These are phyloP conservation scores for Spea multiplicata DNA, from an alignment of 2,113 vertebrate genomes.

Conservation along the genomic window DNA sequence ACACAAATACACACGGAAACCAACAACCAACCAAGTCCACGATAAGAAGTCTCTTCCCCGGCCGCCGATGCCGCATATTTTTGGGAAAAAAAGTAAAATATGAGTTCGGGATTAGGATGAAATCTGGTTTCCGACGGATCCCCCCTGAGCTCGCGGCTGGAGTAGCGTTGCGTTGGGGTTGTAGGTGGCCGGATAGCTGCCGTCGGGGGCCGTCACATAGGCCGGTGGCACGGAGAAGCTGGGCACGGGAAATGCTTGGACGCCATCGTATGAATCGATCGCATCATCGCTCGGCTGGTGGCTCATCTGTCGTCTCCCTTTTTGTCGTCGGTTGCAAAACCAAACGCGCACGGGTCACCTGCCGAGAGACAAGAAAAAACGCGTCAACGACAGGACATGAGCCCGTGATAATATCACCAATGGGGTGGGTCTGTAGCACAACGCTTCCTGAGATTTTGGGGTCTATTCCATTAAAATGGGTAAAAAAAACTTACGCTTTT, in stretches of 20 bases:
- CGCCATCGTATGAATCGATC: conserved; percentile 67
- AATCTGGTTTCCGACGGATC: conserved; percentile 62
- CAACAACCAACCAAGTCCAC: too few species aligned
- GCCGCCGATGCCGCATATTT: not conserved
- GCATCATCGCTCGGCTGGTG: conserved; percentile 74
- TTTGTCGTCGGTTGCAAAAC: conserved; percentile 85
- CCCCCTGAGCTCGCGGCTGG: conserved; percentile 67
- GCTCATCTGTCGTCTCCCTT: conserved; percentile 74
- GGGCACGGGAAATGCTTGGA: conserved; percentile 40
- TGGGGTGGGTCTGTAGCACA: too few species aligned
- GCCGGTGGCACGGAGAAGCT: conserved; percentile 4
- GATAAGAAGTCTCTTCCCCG: not conserved
- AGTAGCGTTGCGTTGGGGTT: conserved; percentile 63
- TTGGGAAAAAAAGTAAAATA: not conserved
- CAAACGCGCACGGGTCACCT: conserved; percentile 91
- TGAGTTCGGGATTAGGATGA: not conserved
- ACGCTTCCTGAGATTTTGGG: too few species aligned
- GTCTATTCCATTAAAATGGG: not conserved
- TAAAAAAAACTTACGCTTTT: conserved; percentile 67
- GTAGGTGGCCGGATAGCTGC: conserved; percentile 59
- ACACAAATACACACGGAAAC: too few species aligned
- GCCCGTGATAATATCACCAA: too few species aligned
- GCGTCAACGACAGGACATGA: not conserved
- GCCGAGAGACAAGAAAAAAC: not conserved
- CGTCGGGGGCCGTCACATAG: conserved; percentile 53